Conservation (phyloP, 2,888 invertebrate genomes). For the Ornithoptera priamus region DNA sequence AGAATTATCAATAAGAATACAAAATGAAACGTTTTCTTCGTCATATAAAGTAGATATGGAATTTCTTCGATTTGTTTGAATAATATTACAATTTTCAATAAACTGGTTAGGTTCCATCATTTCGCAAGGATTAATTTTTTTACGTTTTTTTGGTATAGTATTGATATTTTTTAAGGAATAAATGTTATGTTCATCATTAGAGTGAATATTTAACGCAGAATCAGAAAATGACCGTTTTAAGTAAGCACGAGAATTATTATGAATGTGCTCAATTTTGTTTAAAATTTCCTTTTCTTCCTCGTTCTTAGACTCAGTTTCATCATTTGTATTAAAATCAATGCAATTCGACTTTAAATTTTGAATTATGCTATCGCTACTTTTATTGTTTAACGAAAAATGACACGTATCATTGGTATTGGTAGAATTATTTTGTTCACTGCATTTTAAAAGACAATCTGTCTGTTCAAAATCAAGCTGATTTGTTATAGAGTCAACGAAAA, state of each 20-base stretch:
- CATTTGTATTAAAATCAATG: background rate
- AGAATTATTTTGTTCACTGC: background rate
- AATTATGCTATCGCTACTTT: background rate
- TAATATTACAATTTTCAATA: slow-evolving; percentile 50
- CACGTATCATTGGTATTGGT: background rate
- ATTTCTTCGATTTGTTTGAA: slow-evolving; percentile 64
- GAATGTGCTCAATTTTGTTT: slow-evolving; percentile 20
- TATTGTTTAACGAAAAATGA: background rate
- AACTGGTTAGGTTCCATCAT: slow-evolving; percentile 44
- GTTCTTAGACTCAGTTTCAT: background rate
- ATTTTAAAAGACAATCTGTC: background rate
- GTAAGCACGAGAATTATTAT: slow-evolving; percentile 34
- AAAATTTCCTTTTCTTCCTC: slow-evolving; percentile 6
- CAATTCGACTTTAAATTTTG: background rate
- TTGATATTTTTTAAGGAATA: slow-evolving; percentile 3
- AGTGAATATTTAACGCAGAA: slow-evolving; percentile 49
- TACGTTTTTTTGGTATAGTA: slow-evolving; percentile 48
- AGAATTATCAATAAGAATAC: slow-evolving; percentile 67
- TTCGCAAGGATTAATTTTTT: slow-evolving; percentile 44
- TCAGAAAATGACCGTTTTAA: slow-evolving; percentile 70
- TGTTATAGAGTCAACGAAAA: background rate
- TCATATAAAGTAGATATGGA: slow-evolving; percentile 64
- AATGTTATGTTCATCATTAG: slow-evolving; percentile 11
- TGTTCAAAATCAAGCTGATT: background rate
- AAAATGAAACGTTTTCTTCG: slow-evolving; percentile 66